Evolutionary conservation across 2,797 vertebrate species (phyloP), one percentile per base, ranked within the genome.

Genomic region (Xenopus petersii): DNA sequence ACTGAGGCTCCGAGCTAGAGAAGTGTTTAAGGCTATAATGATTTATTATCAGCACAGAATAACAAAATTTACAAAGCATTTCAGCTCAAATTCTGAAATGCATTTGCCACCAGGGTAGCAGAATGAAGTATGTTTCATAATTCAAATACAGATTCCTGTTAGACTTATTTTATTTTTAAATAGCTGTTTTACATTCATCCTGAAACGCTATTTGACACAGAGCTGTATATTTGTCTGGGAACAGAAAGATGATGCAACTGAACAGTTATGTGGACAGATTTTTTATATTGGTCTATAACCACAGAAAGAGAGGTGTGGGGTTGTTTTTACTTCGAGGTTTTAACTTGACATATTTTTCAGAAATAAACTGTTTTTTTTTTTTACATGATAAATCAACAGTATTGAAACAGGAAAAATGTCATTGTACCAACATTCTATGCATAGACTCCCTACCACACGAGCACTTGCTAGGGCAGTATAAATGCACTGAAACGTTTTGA

Each of bases 11-110:
- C 84, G 78, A 89, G 88, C 89, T 87, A 85, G 89, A 90, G 90
- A 89, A 91, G 90, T 92, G 91, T 93, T 92, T 91, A 92, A 93
- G 90, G 88, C 91, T 91, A 90, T 93, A 92, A 93, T 92, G 91
- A 93, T 92, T 92, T 93, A 93, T 93, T 92, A 92, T 92, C 92
- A 91, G 91, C 90, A 91, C 88, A 89, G 90, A 92, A 91, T 92
- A 93, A 91, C 90, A 91, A 89, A 92, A 91, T 92, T 90, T 93
- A 91, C 91, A 89, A 90, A 91, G 91, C 66, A 82, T 89, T 91
- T 92, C 89, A 91, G 90, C 88, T 87, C 88, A 91, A 90, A 87
- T 89, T 90, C 85, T 87, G 88, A 90, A 88, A 88, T 86, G 86
- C 87, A 83, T 90, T 92, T 90, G 87, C 90, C 91, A 91, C 90